phyloP scores from a whole-genome alignment of 2,113 vertebrate species.

The Trematomus loennbergii region DNA sequence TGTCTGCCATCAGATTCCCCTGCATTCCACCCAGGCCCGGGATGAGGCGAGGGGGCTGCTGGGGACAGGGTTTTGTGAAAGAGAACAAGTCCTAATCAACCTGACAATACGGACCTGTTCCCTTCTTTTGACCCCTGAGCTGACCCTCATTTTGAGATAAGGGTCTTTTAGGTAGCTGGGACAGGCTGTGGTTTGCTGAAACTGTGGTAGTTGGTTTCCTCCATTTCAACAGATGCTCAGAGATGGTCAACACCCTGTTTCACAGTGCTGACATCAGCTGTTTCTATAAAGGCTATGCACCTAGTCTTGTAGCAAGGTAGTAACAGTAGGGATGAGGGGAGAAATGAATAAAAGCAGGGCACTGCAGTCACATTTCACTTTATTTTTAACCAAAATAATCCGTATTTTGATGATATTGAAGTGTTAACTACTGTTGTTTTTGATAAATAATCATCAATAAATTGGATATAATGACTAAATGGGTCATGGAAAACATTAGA shows the following conservation, averaged over 20 bases:
- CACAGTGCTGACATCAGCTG: constrained; percentile 33
- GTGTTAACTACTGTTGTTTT: too few relatives aligned
- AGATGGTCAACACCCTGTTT: constrained; percentile 32
- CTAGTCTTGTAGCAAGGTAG: background rate
- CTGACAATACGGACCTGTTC: constrained; percentile 44
- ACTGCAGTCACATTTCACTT: too few relatives aligned
- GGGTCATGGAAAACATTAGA: too few relatives aligned
- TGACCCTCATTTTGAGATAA: constrained; percentile 24
- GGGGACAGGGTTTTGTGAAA: constrained; percentile 65
- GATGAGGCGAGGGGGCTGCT: constrained; percentile 57
- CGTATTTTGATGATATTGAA: too few relatives aligned
- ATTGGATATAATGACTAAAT: too few relatives aligned
- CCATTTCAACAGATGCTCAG: constrained; percentile 41
- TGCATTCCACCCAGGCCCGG: constrained; percentile 66
- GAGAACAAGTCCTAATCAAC: constrained; percentile 62
- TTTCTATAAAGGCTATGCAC: constrained; percentile 19
- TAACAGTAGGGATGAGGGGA: background rate
- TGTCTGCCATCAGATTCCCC: constrained; percentile 84
- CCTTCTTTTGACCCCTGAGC: constrained; percentile 39
- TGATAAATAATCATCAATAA: too few relatives aligned
- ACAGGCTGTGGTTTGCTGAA: constrained; percentile 26
- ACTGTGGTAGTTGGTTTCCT: constrained; percentile 29
- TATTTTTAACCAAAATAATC: too few relatives aligned
- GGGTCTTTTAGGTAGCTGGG: constrained; percentile 24
- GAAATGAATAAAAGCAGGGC: background rate